Conservation (phyloP, 2,113 vertebrate genomes). For the Malurus melanocephalus region DNA sequence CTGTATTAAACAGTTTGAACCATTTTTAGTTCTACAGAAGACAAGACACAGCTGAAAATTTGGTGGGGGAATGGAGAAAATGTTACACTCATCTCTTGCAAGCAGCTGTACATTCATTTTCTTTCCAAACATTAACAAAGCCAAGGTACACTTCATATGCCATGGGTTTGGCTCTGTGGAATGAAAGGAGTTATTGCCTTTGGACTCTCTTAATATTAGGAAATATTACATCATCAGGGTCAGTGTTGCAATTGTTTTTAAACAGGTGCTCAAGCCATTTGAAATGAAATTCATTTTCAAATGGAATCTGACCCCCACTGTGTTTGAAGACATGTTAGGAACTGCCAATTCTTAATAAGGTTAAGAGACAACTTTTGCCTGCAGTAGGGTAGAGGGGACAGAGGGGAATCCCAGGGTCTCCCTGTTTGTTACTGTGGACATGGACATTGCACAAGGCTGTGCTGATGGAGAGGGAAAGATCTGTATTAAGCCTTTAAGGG, state of each 20-base stretch:
- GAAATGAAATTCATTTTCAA: background rate
- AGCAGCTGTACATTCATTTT: background rate
- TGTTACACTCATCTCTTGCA: background rate
- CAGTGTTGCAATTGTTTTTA: background rate
- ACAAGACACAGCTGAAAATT: background rate
- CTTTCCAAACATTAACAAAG: background rate
- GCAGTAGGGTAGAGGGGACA: background rate
- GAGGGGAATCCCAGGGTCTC: background rate
- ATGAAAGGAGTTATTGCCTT: background rate
- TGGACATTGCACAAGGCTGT: background rate
- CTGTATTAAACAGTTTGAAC: background rate
- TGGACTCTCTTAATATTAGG: background rate
- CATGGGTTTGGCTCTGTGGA: background rate
- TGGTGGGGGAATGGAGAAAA: background rate
- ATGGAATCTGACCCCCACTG: background rate
- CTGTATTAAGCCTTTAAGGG: background rate
- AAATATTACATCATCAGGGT: background rate
- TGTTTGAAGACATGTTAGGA: background rate
- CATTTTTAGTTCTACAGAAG: background rate
- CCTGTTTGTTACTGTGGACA: background rate
- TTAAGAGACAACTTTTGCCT: background rate
- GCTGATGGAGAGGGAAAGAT: background rate
- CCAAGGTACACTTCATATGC: background rate
- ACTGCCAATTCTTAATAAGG: background rate
- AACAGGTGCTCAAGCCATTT: background rate